Percentiles rank a stretch among this genome's conserved stretches.
Evolutionary conservation across 2,113 vertebrate genomes (phyloP).

Genomic region (Semnornis frantzii): DNA sequence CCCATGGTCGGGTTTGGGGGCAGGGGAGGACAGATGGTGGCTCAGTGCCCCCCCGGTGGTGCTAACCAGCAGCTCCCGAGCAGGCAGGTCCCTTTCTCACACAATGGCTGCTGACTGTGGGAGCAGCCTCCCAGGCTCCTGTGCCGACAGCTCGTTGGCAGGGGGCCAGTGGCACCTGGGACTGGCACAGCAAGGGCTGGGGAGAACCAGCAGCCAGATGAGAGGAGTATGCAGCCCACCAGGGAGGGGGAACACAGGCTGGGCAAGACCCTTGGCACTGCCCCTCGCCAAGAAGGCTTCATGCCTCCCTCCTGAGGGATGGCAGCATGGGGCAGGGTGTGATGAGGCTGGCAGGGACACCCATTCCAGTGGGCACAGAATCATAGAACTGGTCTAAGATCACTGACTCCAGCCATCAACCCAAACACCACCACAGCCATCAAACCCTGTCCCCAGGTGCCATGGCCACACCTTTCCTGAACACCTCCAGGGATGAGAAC

Average conservation of each 20-base stretch:
- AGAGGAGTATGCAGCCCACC: background rate
- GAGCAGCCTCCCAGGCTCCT: constrained; percentile 20
- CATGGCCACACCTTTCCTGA: no score
- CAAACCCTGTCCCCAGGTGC: no score
- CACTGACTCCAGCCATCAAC: no score
- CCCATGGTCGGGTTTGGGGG: rapidly evolving
- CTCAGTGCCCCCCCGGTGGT: background rate
- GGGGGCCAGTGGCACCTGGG: constrained; percentile 34
- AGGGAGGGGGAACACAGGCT: rapidly evolving
- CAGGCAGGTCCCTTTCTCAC: background rate
- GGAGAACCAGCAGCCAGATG: background rate
- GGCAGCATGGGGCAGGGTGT: background rate
- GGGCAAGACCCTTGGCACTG: background rate
- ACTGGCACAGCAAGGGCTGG: background rate
- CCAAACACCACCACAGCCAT: no score
- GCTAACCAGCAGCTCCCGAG: background rate
- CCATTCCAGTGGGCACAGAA: rapidly evolving
- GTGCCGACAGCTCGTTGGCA: constrained; percentile 17
- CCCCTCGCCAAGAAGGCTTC: background rate
- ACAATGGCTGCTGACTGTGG: constrained; percentile 45
- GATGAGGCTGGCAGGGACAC: background rate
- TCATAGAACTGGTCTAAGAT: no score
- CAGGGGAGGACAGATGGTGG: background rate
- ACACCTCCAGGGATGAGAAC: no score
- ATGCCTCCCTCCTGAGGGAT: background rate